These are phyloP conservation scores for Corvus hawaiiensis DNA, from an alignment of 2,113 vertebrate genomes.

Conservation along the genomic window DNA sequence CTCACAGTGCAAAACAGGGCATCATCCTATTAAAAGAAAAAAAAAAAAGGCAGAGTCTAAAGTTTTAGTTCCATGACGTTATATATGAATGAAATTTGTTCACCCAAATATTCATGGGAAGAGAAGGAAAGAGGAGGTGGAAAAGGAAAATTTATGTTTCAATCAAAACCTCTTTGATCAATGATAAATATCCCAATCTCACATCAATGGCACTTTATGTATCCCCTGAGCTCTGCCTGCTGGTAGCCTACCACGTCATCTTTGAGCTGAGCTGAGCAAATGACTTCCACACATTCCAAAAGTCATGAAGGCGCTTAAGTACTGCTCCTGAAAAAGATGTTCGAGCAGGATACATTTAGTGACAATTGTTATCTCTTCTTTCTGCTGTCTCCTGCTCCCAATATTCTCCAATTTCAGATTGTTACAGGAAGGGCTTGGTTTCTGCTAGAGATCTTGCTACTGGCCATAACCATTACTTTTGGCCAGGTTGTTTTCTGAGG, in stretches of 20 bases:
- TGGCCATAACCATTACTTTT: not conserved
- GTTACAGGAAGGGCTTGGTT: not conserved
- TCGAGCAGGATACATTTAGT: not conserved
- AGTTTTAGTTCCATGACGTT: not conserved
- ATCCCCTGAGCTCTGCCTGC: not conserved
- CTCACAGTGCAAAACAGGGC: not conserved
- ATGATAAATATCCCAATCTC: not conserved
- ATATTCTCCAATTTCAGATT: not conserved
- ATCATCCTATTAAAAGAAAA: not conserved
- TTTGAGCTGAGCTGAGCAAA: not conserved
- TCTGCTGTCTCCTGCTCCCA: not conserved
- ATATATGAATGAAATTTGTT: not conserved
- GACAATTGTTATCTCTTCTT: not conserved
- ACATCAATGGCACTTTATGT: not conserved
- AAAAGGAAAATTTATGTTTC: not conserved
- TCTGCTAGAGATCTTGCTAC: not conserved
- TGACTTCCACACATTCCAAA: not conserved
- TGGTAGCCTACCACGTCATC: not conserved
- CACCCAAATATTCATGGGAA: not conserved
- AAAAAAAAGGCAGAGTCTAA: not conserved
- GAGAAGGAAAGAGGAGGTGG: not conserved
- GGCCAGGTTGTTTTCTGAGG: not conserved
- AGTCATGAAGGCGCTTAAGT: not conserved
- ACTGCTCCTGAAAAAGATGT: not conserved
- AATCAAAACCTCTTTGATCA: not conserved